Base-by-base conservation (phyloP, 2,888 invertebrate genomes). In the Balanococcus diminutus region DNA sequence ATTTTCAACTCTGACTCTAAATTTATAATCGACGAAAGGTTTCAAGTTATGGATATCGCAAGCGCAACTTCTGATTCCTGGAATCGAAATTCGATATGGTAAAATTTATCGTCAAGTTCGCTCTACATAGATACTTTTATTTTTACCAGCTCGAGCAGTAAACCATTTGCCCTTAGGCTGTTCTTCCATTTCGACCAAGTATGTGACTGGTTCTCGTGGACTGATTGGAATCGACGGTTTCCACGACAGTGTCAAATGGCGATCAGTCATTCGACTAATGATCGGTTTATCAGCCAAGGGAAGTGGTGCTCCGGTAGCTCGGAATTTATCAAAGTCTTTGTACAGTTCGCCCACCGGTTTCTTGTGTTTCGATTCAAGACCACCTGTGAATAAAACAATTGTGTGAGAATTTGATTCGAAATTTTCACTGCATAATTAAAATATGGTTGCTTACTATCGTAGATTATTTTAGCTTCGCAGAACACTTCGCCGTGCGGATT, bases 1-100 rank as follows among this genome's bases (percentile, higher is more conserved):
- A 91, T 99, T 99, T 90, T 98, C 98, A 2, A 99, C 99, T 51
- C 98, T 93, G 56, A 99, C 94, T 87, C 99, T 93, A 92, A 98
- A 98, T 90, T 95, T 95, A 91, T 99, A 99, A 91, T 98, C 98
- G 87, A 95, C 93, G 91, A 96, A 96, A 0, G 98, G 97, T 89
- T 96, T 95, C 87, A 99, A 91, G 90, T 96, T 96, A 87, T 95
- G 92, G 87, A 98, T 94, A 89, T 97, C 97, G 90, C 96, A 97
- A 46, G 94, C 95, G 90, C 96, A 96, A 87, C 96, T 96, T 87
- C 97, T 93, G 16, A 98, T 93, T 2, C 90, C 91, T 89, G 87
- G 32, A 87, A 88, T 46, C 28, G 87, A 83, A 56, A 82, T 14
- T 46, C 75, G 31, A 32, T 1, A 39, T 39, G 5, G 39, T 6